A percentile compares a stretch with the other conserved stretches of the same genome.
Evolutionary conservation across 1,140 invertebrate genomes (phyloP).

Genomic region (Streblospio benedicti): DNA sequence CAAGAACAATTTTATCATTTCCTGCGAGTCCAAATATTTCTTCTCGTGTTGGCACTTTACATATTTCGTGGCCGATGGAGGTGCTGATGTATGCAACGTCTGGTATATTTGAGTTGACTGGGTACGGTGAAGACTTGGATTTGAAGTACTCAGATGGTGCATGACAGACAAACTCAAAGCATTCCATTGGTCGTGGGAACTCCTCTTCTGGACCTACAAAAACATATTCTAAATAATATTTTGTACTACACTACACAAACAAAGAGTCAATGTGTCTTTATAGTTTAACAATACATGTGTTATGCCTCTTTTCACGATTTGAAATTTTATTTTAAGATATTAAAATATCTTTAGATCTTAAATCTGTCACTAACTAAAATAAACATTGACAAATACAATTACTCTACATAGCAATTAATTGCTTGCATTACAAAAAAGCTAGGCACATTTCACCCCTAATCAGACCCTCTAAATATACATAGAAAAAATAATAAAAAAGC

Average conservation of each 20-base stretch:
- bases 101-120: conserved; percentile 41
- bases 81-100: conserved; percentile 48
- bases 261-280: neutral
- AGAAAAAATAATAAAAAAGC: too few relatives aligned
- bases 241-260: neutral
- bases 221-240: conserved; percentile 8
- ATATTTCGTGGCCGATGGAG: conserved; percentile 38
- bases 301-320: neutral
- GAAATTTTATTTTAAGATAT: neutral
- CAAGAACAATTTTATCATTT: too few relatives aligned
- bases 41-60: conserved; percentile 33
- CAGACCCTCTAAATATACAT: too few relatives aligned
- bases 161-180: conserved; percentile 85
- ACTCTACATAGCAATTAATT: too few relatives aligned
- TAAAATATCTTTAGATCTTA: neutral
- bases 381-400: neutral
- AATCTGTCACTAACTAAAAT: neutral
- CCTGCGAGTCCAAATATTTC: conserved; percentile 37
- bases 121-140: conserved; percentile 66
- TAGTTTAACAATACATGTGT: neutral
- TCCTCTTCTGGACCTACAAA: conserved; percentile 77
- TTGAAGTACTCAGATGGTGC: conserved; percentile 84
- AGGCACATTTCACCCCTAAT: too few relatives aligned
- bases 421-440: too few relatives aligned
- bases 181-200: conserved; percentile 72